Evolutionary conservation across 1,140 invertebrate species (phyloP).

Genomic region (Bombus terrestris): DNA sequence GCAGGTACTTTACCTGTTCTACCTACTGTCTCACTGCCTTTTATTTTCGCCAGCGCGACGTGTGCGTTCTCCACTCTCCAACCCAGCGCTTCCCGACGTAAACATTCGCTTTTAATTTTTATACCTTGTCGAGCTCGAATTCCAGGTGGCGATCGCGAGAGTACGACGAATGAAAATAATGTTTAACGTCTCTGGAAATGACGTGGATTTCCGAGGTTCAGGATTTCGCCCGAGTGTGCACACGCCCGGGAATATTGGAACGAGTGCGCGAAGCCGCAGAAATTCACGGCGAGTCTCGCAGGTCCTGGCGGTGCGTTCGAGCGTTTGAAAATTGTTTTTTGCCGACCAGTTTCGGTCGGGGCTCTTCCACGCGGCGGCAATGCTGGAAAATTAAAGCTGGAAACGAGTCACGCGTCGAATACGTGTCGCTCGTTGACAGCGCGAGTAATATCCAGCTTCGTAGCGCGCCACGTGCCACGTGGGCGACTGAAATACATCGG

Average conservation of each 20-base stretch:
- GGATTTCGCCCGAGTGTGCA: no score
- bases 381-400: constrained; percentile 8
- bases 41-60: background rate
- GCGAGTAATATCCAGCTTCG: no score
- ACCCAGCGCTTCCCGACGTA: background rate
- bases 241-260: no score
- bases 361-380: no score
- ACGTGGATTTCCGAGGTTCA: constrained; percentile 16
- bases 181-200: constrained; percentile 46
- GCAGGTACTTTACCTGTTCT: constrained; percentile 24
- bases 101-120: constrained; percentile 31
- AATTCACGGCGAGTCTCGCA: no score
- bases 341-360: background rate
- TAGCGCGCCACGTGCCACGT: no score
- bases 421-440: background rate
- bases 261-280: no score
- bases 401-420: background rate
- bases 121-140: constrained; percentile 43
- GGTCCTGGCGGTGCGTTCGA: background rate
- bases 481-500: background rate
- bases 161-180: constrained; percentile 38
- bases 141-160: constrained; percentile 11
- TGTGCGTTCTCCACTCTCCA: background rate
- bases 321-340: background rate
- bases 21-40: background rate